Evolutionary conservation across 2,113 vertebrate species (phyloP).

Genomic region (Alouatta palliata): DNA sequence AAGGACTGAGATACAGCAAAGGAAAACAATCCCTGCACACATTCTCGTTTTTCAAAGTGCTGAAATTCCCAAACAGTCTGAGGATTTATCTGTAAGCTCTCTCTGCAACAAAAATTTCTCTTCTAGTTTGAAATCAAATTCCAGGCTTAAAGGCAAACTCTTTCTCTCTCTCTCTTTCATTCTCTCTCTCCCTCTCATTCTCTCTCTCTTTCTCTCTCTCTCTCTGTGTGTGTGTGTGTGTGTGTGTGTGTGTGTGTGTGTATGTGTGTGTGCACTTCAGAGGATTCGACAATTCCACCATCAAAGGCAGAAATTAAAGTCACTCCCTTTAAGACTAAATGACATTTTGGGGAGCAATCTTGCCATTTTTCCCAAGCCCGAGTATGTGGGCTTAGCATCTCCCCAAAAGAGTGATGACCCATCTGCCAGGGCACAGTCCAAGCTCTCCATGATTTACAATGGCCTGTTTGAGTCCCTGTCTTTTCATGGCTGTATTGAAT

Average conservation of each 20-base stretch:
- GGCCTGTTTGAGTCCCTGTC: not conserved
- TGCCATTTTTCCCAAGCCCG: not conserved
- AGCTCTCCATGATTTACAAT: not conserved
- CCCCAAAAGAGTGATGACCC: not conserved
- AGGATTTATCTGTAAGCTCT: not conserved
- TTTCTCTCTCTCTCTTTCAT: rapidly evolving
- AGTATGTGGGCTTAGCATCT: not conserved
- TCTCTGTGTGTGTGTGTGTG: not conserved
- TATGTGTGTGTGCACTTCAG: not conserved
- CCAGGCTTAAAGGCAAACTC: not conserved
- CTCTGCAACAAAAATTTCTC: not conserved
- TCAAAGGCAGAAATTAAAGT: not conserved
- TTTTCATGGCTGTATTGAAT: not conserved
- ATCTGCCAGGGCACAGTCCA: not conserved
- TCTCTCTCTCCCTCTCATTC: not conserved
- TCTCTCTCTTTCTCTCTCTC: not conserved
- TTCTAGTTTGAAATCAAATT: constrained; percentile 30
- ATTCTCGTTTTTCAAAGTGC: constrained; percentile 9
- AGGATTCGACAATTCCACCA: not conserved
- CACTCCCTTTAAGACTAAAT: not conserved
- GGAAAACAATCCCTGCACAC: not conserved
- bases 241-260: not conserved
- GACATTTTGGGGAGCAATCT: not conserved
- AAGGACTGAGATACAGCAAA: not conserved
- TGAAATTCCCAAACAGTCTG: not conserved